Base-by-base conservation (phyloP, 2,888 invertebrate genomes). In the Acanthopleura granulata region DNA sequence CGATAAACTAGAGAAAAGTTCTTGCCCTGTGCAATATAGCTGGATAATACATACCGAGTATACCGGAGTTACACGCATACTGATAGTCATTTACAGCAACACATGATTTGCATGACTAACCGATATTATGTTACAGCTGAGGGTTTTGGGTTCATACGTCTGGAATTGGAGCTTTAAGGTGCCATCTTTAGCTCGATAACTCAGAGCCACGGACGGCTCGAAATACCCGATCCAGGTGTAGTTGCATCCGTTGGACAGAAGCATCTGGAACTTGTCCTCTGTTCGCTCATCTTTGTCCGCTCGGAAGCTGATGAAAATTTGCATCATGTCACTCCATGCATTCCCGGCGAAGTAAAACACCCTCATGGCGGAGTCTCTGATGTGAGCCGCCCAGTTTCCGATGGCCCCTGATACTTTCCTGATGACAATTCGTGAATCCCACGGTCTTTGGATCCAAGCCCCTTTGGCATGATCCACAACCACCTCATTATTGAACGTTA, bases 191-290 rank as follows among this genome's bases (percentile, higher is more conserved):
- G 82, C 76, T 14, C 81, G 74, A 72, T 80, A 82, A 27, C 81
- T 80, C 69, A 82, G 76, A 62, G 81, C 81, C 49, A 82, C 74
- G 0, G 82, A 79, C 0, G 82, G 82, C 18, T 80, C 75, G n/a
- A 78, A 80, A 72, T 80, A 81, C 0, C 81, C 82, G 18, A 80
- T 61, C 15, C 73, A 75, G 22, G 81, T 78, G 14, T 81, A 77
- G 74, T 82, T 82, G 74, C 82, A 82, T 16, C 82, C 82, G 73
- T 82, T 82, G 74, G 82, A 81, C 49, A 82, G 27, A 40, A 82
- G 75, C n/a, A 80, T 82, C 75, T 81, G 81, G 72, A 80, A 82
- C 62, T 77, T 77, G 75, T 78, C 78, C 6, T 78, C 72, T 15
- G 76, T 76, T 40, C 30, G 16, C 6, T 77, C 74, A n/a, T 75